Conservation (phyloP, 2,888 invertebrate species). For the Aspidapion aeneum region DNA sequence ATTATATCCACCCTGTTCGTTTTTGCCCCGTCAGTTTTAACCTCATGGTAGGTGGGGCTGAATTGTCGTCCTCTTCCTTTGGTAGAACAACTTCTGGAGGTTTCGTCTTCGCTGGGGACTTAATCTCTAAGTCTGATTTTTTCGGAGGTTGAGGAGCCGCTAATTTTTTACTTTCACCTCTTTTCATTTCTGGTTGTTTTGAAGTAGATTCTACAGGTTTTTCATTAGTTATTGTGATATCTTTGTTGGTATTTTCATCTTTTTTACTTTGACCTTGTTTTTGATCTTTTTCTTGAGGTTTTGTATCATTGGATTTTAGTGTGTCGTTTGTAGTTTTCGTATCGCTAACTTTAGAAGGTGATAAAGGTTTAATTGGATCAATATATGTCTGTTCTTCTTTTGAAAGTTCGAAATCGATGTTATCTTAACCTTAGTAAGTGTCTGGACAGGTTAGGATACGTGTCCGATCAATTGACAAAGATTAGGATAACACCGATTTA, state of each 20-base stretch:
- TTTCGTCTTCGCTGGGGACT: no score
- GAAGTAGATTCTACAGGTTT: not conserved
- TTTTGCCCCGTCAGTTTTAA: constrained; percentile 31
- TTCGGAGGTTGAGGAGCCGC: constrained; percentile 12
- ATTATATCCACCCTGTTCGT: constrained; percentile 31
- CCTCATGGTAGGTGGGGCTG: constrained; percentile 19
- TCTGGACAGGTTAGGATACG: no score
- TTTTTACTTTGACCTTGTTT: not conserved
- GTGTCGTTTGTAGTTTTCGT: not conserved
- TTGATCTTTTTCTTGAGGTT: not conserved
- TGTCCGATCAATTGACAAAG: no score
- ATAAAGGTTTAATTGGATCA: not conserved
- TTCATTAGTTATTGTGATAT: not conserved
- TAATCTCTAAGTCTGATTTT: constrained; percentile 14
- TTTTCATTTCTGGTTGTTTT: constrained; percentile 2
- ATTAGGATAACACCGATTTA: no score
- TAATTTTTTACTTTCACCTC: constrained; percentile 4
- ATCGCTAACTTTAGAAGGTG: not conserved
- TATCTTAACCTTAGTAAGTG: no score
- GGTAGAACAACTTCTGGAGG: no score
- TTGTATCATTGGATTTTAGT: no score
- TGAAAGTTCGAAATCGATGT: no score
- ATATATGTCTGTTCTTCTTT: no score
- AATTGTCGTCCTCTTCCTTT: no score
- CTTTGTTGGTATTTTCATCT: not conserved